Percentiles rank a stretch among this genome's conserved stretches.
Conservation (phyloP, 1,140 invertebrate genomes). For the Monomorium pharaonis region DNA sequence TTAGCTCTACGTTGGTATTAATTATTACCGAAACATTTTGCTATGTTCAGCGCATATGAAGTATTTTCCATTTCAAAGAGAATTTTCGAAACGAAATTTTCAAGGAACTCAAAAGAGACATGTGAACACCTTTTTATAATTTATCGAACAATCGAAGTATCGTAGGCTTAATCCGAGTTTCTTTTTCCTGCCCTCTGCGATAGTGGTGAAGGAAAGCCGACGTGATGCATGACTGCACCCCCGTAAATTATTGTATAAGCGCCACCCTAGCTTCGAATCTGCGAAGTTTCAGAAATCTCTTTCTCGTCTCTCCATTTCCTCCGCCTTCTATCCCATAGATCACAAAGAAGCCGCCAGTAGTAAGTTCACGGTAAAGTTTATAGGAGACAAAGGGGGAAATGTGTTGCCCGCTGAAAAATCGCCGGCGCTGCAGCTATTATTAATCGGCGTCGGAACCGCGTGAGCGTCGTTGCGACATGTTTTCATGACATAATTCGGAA, state of each 20-base stretch:
- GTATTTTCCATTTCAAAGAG: no score
- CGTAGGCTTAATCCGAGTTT: conserved; percentile 74
- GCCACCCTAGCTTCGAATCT: conserved; percentile 72
- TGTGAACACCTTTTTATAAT: conserved; percentile 71
- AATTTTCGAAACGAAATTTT: no score
- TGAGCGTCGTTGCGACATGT: conserved; percentile 37
- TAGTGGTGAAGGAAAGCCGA: conserved; percentile 50
- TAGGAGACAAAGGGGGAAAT: conserved; percentile 47
- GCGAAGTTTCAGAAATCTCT: conserved; percentile 67
- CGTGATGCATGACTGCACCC: conserved; percentile 66
- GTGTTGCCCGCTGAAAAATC: conserved; percentile 49
- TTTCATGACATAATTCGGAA: conserved; percentile 53
- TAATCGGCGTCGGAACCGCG: conserved; percentile 1
- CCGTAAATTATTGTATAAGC: conserved; percentile 74
- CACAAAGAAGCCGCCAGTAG: conserved; percentile 32
- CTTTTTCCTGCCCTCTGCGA: conserved; percentile 20
- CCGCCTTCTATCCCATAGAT: conserved; percentile 10
- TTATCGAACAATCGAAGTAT: conserved; percentile 71
- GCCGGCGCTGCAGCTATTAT: conserved; percentile 46
- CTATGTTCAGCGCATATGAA: conserved; percentile 15
- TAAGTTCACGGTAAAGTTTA: conserved; percentile 40
- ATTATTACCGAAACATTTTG: background rate
- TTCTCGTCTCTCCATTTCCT: conserved; percentile 41
- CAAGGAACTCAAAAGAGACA: conserved; percentile 54
- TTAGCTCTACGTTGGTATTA: background rate